Base-by-base conservation (phyloP, 2,797 vertebrate genomes). In the Acanthurus tractus region DNA sequence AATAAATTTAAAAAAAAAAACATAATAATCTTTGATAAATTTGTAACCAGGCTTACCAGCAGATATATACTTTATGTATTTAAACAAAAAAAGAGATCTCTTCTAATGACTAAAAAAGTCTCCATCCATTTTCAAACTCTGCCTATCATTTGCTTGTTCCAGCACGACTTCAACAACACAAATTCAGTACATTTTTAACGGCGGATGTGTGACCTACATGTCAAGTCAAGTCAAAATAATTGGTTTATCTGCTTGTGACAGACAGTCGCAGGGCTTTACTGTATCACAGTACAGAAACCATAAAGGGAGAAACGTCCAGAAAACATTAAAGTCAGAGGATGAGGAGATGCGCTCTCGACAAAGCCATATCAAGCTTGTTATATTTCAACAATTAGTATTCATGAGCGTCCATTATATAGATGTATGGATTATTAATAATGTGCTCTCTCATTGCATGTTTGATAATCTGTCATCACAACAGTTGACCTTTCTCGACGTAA, bases 401-500 rank as follows among this genome's bases (percentile, higher is more conserved):
- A 74, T 63, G 50, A 57, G 7, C 56, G 52, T 49, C 76, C 38
- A 18, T 38, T 78, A 36, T n/a, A 77, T 54, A 61, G 57, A 53
- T 18, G n/a, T 76, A 82, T 67, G 59, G 79, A 86, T 87, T 84
- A 69, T 83, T 81, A 77, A 88, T 84, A 68, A 76, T 55, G 64
- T 40, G 15, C 53, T 46, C 72, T 68, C 68, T 78, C 45, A 23
- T 56, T 57, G 53, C 76, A 81, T 77, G 29, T 86, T 83, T 70
- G 86, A 85, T 70, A 79, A 68, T 84, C 84, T 79, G 77, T 80
- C 85, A 76, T 84, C 79, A 64, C 70, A 82, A 64, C 81, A 45
- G 76, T 50, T 86, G 84, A 89, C 89, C 88, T 93, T 89, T 85
- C 65, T 80, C 36, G 44, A 2, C 22, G 1, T 79, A 86, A 90